Evolutionary conservation across 2,797 vertebrate genomes (phyloP), one percentile per base, ranked within the genome.

Genomic region (Sebastes minor): DNA sequence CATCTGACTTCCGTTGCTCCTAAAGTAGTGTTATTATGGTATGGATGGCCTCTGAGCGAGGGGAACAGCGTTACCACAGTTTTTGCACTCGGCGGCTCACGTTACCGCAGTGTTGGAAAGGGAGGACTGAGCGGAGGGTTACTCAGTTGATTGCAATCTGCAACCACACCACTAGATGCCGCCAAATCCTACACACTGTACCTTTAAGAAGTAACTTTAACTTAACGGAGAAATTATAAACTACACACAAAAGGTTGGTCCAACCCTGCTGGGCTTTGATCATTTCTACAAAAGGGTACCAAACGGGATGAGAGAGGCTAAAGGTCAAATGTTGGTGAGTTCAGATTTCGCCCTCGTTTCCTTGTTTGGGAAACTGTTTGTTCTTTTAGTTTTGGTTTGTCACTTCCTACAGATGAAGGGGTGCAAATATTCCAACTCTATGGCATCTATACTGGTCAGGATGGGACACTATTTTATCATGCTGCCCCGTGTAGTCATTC

Each of bases 321-420:
- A 83, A 76, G 71, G 68, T 82, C 78, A 74, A 69, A 80, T 42
- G 73, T 11, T 33, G 67, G 5, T 32, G 23, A 76, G 71, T 72
- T 78, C 71, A 80, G 35, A 67, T 73, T 74, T 82, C 55, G 28
- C 38, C 9, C 32, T 78, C 2, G 2, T 71, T 75, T 82, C 84
- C 73, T 82, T 77, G 61, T 78, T 73, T 35, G 30, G 32, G 55
- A 81, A 13, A 52, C 27, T 12, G 56, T 70, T 69, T 59, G 42
- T 42, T 71, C 46, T 70, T 22, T 28, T 38, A 57, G 52, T 71
- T 62, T 81, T 67, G 53, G 27, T 80, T 65, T 74, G 49, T 82
- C 38, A 63, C 53, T 79, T 87, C 61, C 71, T 74, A 0, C 35
- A 27, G 20, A 67, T 35, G 27, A 2, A 83, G 57, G 25, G 8